These are phyloP conservation scores for Ancistrus triradiatus DNA, from an alignment of 2,113 vertebrate genomes.

Conservation along the genomic window DNA sequence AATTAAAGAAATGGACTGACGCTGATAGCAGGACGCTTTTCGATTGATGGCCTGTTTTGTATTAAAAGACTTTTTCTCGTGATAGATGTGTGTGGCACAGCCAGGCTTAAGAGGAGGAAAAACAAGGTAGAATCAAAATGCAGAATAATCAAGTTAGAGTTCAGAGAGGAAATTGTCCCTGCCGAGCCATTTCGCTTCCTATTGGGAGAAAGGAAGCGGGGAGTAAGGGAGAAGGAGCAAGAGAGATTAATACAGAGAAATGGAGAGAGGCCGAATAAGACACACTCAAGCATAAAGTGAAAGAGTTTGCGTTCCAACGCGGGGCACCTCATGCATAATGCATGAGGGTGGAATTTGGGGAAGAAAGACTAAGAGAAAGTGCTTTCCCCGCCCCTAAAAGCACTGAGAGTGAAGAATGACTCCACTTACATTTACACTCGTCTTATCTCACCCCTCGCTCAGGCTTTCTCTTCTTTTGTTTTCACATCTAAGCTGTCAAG, in stretches of 20 bases:
- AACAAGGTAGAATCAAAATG: constrained; percentile 55
- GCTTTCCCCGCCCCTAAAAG: constrained; percentile 28
- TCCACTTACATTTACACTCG: constrained; percentile 54
- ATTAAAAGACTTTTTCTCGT: constrained; percentile 63
- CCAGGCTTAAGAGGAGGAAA: constrained; percentile 45
- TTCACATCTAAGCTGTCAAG: constrained; percentile 57
- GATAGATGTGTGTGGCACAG: constrained; percentile 53
- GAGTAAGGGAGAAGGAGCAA: constrained; percentile 18
- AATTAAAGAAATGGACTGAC: constrained; percentile 35
- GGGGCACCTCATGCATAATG: constrained; percentile 69
- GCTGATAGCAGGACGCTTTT: constrained; percentile 53
- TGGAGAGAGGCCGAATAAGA: constrained; percentile 28
- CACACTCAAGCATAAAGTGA: neutral
- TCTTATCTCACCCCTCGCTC: constrained; percentile 54
- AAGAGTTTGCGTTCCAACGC: constrained; percentile 29
- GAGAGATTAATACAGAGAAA: constrained; percentile 22
- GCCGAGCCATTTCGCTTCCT: constrained; percentile 66
- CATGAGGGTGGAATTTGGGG: constrained; percentile 65
- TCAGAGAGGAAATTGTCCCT: constrained; percentile 70
- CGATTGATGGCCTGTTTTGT: constrained; percentile 58
- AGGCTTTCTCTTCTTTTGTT: constrained; percentile 55
- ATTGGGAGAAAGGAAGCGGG: constrained; percentile 51
- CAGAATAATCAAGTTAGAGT: constrained; percentile 76
- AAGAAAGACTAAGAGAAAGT: constrained; percentile 55
- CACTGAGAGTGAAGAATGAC: constrained; percentile 54